Evolutionary conservation across 1,140 invertebrate species (phyloP), one percentile per base, ranked within the genome.

Genomic region (Scaptomyza montana): DNA sequence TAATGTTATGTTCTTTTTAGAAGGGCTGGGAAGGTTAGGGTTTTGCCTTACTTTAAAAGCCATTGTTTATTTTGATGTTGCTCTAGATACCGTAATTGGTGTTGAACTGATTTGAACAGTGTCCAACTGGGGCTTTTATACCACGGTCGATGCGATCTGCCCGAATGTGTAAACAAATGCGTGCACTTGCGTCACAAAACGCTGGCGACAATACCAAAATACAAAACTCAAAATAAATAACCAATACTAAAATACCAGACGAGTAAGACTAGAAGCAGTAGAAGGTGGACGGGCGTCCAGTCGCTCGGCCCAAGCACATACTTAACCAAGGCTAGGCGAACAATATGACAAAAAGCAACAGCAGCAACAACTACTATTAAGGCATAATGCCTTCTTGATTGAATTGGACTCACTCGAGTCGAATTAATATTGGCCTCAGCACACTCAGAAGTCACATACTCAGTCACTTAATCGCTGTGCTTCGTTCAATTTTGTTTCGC

Each of bases 31-130:
- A 10, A 16, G 41, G 7, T 6, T 0, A 10, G 19, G 6, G n/a
- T 9, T 19, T 46, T 19, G 51, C 46, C 90, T 87, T 91, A 91
- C 90, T 91, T 91, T 91, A 86, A 91, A 91, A 79, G 90, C 90
- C 90, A 91, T 91, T 91, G 62, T 87, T 77, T 55, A 5, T 68
- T 54, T 57, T 60, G 51, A 71, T 78, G 74, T 67, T 91, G 90
- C 89, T 91, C 90, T 90, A 91, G 77, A 91, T 91, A 91, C 89
- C 90, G 86, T 76, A 90, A 76, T 77, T 89, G 90, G 90, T 57
- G 43, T 54, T 91, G 90, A 91, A 91, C 90, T 91, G 90, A 85
- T 86, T 91, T 87, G 75, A 85, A 78, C 69, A 54, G 49, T 54
- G 76, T 74, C 86, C 77, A 84, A 81, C 67, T 75, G 75, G 54